phyloP scores from a whole-genome alignment of 2,113 vertebrate genomes.

The Chaetodon trifascialis region DNA sequence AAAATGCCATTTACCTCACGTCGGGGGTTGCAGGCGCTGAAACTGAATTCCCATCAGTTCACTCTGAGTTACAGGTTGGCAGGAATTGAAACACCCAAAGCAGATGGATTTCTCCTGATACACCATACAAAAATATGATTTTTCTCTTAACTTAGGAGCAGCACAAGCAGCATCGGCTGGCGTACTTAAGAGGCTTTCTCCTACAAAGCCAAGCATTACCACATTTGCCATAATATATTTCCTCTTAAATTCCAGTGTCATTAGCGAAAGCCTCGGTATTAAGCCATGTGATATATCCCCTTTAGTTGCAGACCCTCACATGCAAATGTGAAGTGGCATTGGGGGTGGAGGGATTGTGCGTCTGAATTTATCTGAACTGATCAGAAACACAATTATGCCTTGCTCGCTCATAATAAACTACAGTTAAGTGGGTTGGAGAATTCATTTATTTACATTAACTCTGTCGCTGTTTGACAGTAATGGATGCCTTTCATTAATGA shows the following conservation, averaged over 20 bases:
- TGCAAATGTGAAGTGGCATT: constrained; percentile 66
- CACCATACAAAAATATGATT: neutral
- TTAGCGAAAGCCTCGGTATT: constrained; percentile 72
- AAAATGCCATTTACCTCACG: constrained; percentile 31
- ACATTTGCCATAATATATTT: constrained; percentile 64
- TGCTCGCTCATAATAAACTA: constrained; percentile 83
- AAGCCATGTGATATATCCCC: constrained; percentile 67
- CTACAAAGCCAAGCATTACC: constrained; percentile 59
- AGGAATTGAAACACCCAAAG: constrained; percentile 42
- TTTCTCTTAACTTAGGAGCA: constrained; percentile 10
- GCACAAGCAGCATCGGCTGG: constrained; percentile 15
- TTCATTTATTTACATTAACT: constrained; percentile 86
- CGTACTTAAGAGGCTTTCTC: constrained; percentile 58
- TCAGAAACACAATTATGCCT: constrained; percentile 84
- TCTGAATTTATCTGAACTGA: constrained; percentile 81
- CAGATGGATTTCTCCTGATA: constrained; percentile 50
- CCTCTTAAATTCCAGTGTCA: constrained; percentile 71
- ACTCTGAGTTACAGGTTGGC: constrained; percentile 38
- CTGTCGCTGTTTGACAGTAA: constrained; percentile 77
- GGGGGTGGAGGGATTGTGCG: constrained; percentile 51
- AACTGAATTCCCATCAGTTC: constrained; percentile 30
- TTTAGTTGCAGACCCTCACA: constrained; percentile 50
- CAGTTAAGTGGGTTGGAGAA: constrained; percentile 83
- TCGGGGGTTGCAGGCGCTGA: no score
- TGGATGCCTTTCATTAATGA: constrained; percentile 83